Evolutionary conservation across 1,140 invertebrate genomes (phyloP).

Genomic region (Lepidostoma basale): DNA sequence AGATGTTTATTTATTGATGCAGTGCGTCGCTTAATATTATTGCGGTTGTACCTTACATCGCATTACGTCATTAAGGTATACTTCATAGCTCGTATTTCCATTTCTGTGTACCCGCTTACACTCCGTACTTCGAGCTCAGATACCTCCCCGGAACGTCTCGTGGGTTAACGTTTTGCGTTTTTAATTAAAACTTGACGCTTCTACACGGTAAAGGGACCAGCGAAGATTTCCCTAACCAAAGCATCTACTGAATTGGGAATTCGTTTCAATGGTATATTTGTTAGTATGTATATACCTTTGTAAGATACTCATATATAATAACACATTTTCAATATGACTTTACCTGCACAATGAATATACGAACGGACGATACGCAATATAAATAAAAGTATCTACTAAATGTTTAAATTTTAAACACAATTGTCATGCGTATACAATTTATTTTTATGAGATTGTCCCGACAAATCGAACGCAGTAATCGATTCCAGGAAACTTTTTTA

Average conservation of each 20-base stretch:
- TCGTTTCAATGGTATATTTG: background rate
- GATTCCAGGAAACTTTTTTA: too few relatives aligned
- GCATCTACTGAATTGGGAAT: constrained; percentile 10
- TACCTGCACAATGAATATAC: background rate
- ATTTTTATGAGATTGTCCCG: too few relatives aligned
- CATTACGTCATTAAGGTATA: too few relatives aligned
- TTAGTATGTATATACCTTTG: background rate
- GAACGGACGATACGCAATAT: background rate
- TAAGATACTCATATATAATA: background rate
- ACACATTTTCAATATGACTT: background rate
- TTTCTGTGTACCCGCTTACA: constrained; percentile 1
- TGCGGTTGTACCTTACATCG: too few relatives aligned
- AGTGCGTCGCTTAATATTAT: too few relatives aligned
- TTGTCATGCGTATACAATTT: too few relatives aligned
- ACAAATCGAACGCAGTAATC: too few relatives aligned
- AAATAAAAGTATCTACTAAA: background rate
- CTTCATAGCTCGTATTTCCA: background rate
- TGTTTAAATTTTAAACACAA: background rate
- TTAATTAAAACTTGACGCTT: constrained; percentile 44
- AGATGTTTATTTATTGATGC: too few relatives aligned
- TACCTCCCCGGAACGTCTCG: constrained; percentile 29
- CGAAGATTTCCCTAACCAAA: background rate
- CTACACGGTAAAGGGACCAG: background rate
- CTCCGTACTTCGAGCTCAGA: too few relatives aligned
- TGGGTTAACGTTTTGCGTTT: constrained; percentile 35